Base-by-base conservation (phyloP, 2,797 vertebrate genomes). In the Periparus ater region DNA sequence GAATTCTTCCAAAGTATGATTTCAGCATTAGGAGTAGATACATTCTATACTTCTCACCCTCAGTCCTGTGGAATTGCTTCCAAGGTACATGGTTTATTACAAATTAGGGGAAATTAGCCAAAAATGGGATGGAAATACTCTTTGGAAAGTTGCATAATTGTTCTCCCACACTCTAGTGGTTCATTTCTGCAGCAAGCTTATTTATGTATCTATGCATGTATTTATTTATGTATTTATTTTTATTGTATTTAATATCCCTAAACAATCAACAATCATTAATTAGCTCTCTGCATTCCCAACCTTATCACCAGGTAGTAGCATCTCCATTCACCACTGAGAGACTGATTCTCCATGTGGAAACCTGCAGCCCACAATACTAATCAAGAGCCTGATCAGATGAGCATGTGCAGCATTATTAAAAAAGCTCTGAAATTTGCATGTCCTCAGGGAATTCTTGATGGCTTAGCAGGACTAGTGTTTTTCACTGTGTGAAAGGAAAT, bases 121-220 rank as follows among this genome's bases (percentile, higher is more conserved):
- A 81, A 85, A 86, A 44, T 9, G 34, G 9, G 22, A 76, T 47
- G 7, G 15, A 36, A 87, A 82, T 89, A 63, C 9, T 17, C 7
- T 85, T 45, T 34, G 63, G 12, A 47, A 89, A 71, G 48, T 57
- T 47, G 5, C 6, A 9, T 55, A 55, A 14, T 57, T 87, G 8
- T 58, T 73, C n/a, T 65, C 2, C 38, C 19, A 25, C 30, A 27
- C 3, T 40, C 11, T 74, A 0, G 7, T 9, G 4, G 27, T 20
- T 20, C 3, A 53, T 34, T 62, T 68, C 77, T 63, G 48, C 40
- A 44, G 19, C 36, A 89, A 68, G 3, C 0, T 11, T 21, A 29
- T 47, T 47, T 44, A 11, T 38, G 17, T 50, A 17, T 29, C 22
- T 19, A 18, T 38, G 22, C 17, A 30, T 45, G 47, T n/a, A 9